Evolutionary conservation across 2,888 invertebrate species (phyloP).

Genomic region (Drosophila maculinotata): DNA sequence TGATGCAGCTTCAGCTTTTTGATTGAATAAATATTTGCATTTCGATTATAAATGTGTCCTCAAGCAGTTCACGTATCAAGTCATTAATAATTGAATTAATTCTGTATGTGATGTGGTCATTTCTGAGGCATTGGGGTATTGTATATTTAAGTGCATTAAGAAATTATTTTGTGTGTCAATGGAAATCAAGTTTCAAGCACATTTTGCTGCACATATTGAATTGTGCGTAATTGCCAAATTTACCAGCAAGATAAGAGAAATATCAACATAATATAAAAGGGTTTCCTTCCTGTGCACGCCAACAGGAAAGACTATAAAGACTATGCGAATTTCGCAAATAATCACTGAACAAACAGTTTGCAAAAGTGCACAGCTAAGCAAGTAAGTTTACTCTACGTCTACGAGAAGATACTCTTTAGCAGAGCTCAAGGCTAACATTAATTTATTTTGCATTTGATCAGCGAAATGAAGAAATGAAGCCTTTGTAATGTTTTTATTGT

Average conservation of each 20-base stretch:
- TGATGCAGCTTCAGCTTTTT: background rate
- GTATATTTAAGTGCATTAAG: background rate
- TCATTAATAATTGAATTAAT: conserved; percentile 8
- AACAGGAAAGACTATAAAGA: conserved; percentile 16
- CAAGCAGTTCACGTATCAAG: background rate
- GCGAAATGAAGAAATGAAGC: background rate
- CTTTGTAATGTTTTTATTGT: background rate
- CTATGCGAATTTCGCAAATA: conserved; percentile 4
- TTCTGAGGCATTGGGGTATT: background rate
- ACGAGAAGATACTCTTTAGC: background rate
- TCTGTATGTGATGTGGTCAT: background rate
- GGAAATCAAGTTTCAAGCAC: background rate
- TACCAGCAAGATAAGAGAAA: background rate
- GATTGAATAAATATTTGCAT: conserved; percentile 3
- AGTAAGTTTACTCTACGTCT: too few relatives aligned
- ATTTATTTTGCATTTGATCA: background rate
- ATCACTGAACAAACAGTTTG: conserved; percentile 8
- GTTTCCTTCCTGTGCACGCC: conserved; percentile 25
- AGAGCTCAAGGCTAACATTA: too few relatives aligned
- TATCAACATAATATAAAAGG: conserved; percentile 6
- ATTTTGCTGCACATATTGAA: background rate
- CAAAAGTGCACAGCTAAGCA: background rate
- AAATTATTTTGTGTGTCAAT: background rate
- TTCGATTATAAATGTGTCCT: background rate
- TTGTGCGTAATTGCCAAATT: conserved; percentile 13